A percentile compares a stretch with the other conserved stretches of the same genome.
These are phyloP conservation scores for Aphaenogaster floridana DNA, from an alignment of 1,140 invertebrate species.

Conservation along the genomic window DNA sequence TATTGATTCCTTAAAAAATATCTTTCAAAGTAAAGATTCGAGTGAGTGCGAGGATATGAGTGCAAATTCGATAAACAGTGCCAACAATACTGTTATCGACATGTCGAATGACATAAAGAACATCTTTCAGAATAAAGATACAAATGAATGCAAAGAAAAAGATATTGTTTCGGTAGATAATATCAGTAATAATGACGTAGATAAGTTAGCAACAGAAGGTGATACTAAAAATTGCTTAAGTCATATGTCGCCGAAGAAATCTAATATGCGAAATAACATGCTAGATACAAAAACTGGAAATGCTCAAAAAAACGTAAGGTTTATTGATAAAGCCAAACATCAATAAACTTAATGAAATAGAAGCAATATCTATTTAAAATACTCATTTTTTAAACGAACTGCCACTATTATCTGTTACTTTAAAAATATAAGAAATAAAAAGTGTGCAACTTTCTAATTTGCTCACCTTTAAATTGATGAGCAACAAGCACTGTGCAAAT, in stretches of 20 bases:
- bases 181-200: constrained; percentile 63
- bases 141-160: constrained; percentile 62
- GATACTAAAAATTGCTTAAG: constrained; percentile 2
- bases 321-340: constrained; percentile 70
- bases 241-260: constrained; percentile 68
- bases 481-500: no score
- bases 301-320: constrained; percentile 79
- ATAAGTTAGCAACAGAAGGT: constrained; percentile 28
- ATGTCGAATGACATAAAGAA: constrained; percentile 66
- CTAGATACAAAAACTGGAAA: constrained; percentile 72
- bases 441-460: no score
- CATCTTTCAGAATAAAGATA: constrained; percentile 63
- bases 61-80: constrained; percentile 58
- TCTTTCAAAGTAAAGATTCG: constrained; percentile 65
- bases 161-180: constrained; percentile 50
- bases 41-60: constrained; percentile 69
- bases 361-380: constrained; percentile 24
- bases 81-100: constrained; percentile 71
- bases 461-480: no score
- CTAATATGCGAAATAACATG: constrained; percentile 65
- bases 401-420: background rate
- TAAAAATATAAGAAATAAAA: constrained; percentile 15
- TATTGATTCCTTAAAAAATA: constrained; percentile 74
- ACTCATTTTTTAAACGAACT: constrained; percentile 44
- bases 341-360: constrained; percentile 33